Evolutionary conservation across 1,140 invertebrate genomes (phyloP).

Genomic region (Brachionus rotundiformis): DNA sequence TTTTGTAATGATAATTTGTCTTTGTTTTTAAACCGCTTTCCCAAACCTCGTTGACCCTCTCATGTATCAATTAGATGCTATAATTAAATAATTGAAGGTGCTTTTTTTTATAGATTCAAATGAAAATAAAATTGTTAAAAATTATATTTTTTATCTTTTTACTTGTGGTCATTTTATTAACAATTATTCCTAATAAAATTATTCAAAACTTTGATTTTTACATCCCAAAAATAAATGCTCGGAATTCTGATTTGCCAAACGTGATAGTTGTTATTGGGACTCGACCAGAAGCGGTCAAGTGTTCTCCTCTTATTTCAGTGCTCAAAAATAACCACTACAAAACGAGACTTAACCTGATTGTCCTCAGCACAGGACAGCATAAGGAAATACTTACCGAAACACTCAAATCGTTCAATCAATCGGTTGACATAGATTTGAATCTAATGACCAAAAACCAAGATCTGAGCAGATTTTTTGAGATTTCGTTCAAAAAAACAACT

Average conservation of each 20-base stretch:
- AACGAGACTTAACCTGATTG: not conserved
- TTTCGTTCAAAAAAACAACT: not conserved
- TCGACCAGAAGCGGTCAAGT: constrained; percentile 8
- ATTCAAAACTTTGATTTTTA: not conserved
- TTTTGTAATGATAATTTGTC: too few species aligned
- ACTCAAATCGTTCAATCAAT: not conserved
- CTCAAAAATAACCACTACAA: not conserved
- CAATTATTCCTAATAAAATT: not conserved
- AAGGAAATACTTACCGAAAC: not conserved
- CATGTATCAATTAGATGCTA: too few species aligned
- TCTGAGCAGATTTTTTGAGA: not conserved
- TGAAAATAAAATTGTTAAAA: not conserved
- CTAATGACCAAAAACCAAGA: not conserved
- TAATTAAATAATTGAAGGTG: too few species aligned
- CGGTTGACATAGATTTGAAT: constrained; percentile 25
- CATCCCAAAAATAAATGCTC: not conserved
- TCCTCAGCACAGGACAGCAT: constrained; percentile 9
- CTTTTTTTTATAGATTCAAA: not conserved
- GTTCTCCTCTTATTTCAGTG: not conserved
- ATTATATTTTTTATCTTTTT: not conserved
- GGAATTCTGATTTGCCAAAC: not conserved
- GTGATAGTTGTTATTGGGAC: constrained; percentile 11
- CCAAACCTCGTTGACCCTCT: too few species aligned
- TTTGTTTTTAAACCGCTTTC: too few species aligned
- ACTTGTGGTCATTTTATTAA: not conserved